These are phyloP conservation scores for Apolygus lucorum DNA, from an alignment of 1,140 invertebrate genomes.

Conservation along the genomic window DNA sequence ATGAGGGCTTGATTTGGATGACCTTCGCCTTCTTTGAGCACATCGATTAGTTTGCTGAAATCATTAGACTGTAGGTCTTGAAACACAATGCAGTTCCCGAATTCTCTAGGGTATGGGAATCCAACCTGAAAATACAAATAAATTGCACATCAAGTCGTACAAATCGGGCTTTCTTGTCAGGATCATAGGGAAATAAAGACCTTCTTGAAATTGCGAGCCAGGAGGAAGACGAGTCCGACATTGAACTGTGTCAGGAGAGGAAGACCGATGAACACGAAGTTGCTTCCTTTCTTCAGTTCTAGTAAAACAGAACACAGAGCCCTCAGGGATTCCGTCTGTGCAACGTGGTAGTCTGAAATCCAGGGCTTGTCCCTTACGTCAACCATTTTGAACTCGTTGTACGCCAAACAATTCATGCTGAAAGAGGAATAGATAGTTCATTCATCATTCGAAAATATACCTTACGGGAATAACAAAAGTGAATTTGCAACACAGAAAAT, in stretches of 20 bases:
- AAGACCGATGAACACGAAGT: constrained; percentile 39
- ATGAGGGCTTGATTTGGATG: not conserved
- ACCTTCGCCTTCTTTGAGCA: not conserved
- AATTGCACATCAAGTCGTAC: too few species aligned
- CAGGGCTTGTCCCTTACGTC: constrained; percentile 18
- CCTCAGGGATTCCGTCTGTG: not conserved
- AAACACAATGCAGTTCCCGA: not conserved
- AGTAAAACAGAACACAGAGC: not conserved
- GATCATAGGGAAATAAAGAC: constrained; percentile 31
- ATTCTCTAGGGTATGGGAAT: not conserved
- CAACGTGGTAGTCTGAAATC: not conserved
- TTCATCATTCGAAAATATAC: not conserved
- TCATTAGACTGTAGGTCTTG: not conserved
- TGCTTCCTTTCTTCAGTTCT: not conserved
- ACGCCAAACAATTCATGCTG: not conserved
- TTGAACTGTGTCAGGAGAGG: constrained; percentile 41
- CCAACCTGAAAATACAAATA: constrained; percentile 25
- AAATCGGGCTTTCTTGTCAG: too few species aligned
- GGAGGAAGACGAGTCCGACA: constrained; percentile 39
- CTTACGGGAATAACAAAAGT: not conserved
- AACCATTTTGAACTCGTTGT: not conserved
- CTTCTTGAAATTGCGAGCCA: constrained; percentile 38
- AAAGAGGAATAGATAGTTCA: not conserved
- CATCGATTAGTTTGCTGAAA: not conserved
- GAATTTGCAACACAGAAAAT: not conserved